phyloP scores from a whole-genome alignment of 2,888 invertebrate species.

The Meloe dianella region DNA sequence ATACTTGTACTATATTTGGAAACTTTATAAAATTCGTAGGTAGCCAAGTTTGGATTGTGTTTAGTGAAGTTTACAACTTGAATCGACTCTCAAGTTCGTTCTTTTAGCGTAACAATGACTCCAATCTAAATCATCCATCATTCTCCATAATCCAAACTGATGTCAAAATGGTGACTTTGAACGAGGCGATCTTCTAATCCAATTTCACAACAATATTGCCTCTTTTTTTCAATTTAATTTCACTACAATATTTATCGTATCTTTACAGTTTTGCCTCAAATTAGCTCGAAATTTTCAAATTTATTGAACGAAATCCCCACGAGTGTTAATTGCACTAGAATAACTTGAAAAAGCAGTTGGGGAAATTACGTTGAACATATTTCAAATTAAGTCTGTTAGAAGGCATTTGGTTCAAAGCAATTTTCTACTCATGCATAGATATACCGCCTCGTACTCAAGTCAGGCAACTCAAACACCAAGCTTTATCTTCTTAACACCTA shows the following conservation, averaged over 20 bases:
- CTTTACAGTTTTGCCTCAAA: neutral
- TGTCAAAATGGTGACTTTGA: slow-evolving; percentile 15
- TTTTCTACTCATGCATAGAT: slow-evolving; percentile 35
- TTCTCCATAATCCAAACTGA: slow-evolving; percentile 25
- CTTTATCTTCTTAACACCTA: slow-evolving; percentile 51
- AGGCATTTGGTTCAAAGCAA: slow-evolving; percentile 17
- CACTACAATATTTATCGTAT: slow-evolving; percentile 4
- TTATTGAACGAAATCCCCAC: neutral
- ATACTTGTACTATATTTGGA: neutral
- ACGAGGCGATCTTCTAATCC: slow-evolving; percentile 4
- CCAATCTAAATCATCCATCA: slow-evolving; percentile 25
- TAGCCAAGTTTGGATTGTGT: slow-evolving; percentile 26
- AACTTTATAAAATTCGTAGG: slow-evolving; percentile 20
- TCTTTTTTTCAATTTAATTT: slow-evolving; percentile 7
- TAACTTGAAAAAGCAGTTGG: neutral
- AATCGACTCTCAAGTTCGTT: slow-evolving; percentile 19
- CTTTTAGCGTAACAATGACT: slow-evolving; percentile 16
- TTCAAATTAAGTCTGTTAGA: slow-evolving; percentile 37
- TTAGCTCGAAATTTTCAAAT: neutral
- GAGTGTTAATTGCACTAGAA: neutral
- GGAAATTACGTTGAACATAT: slow-evolving; percentile 29
- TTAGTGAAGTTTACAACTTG: slow-evolving; percentile 26
- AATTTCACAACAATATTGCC: slow-evolving; percentile 6
- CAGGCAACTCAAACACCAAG: slow-evolving; percentile 44
- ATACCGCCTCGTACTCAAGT: slow-evolving; percentile 32